A percentile compares a stretch with the other conserved stretches of the same genome.
Evolutionary conservation across 2,113 vertebrate genomes (phyloP).

Genomic region (Egretta garzetta): DNA sequence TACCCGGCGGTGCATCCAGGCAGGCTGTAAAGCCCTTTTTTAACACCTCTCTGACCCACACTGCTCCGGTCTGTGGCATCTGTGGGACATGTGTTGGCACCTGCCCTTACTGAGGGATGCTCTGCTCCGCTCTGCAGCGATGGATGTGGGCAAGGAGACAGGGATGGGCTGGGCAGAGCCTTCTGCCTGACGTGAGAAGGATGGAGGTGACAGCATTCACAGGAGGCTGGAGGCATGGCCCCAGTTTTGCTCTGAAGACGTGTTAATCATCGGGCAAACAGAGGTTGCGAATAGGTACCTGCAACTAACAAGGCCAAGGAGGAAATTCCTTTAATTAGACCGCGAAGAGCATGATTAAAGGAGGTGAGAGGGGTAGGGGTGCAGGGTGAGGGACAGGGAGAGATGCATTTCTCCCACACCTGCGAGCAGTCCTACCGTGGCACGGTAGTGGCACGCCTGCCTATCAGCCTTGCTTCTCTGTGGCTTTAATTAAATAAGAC

Average conservation of each 20-base stretch:
- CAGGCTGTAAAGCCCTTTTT: neutral
- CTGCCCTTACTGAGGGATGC: neutral
- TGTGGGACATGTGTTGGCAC: rapidly evolving
- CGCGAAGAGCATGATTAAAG: neutral
- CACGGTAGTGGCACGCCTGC: neutral
- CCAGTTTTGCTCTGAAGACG: rapidly evolving
- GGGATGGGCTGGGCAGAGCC: neutral
- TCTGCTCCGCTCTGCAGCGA: neutral
- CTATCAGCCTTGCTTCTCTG: neutral
- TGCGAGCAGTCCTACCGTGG: neutral
- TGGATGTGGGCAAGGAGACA: neutral
- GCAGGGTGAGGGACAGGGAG: neutral
- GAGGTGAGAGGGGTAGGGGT: neutral
- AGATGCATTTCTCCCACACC: neutral
- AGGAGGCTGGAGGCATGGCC: neutral
- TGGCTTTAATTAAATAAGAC: neutral
- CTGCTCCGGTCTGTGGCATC: neutral
- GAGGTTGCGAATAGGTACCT: neutral
- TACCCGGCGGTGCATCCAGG: neutral
- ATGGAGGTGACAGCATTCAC: neutral
- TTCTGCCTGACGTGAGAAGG: neutral
- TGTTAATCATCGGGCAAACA: neutral
- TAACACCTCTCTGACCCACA: neutral
- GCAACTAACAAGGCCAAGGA: neutral
- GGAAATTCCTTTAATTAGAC: neutral